A percentile compares a stretch with the other conserved stretches of the same genome.
Evolutionary conservation across 2,888 invertebrate genomes (phyloP).

Genomic region (Margaritifera margaritifera): DNA sequence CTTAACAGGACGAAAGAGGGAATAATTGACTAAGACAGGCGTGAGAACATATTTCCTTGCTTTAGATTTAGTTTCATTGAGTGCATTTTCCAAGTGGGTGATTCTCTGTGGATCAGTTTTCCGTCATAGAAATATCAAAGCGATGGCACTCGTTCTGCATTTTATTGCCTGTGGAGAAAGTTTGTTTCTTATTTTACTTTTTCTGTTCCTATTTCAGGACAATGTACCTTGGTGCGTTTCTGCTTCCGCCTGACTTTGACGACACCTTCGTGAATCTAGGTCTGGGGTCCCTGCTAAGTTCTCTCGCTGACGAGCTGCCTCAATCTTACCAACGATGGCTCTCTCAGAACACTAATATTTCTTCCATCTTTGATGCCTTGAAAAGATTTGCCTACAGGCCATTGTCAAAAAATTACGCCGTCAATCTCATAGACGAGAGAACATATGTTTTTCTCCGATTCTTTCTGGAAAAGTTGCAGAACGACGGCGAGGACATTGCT

Average conservation of each 20-base stretch:
- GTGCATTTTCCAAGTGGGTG: too few species aligned
- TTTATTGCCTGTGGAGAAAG: too few species aligned
- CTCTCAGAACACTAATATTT: constrained; percentile 54
- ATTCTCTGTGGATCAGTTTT: too few species aligned
- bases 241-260: constrained; percentile 67
- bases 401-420: constrained; percentile 44
- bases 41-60: too few species aligned
- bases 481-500: constrained; percentile 45
- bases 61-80: too few species aligned
- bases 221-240: constrained; percentile 44
- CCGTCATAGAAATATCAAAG: too few species aligned
- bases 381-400: constrained; percentile 62
- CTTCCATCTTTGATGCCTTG: constrained; percentile 56
- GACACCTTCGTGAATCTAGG: constrained; percentile 67
- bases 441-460: constrained; percentile 60
- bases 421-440: constrained; percentile 59
- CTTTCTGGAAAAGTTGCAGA: constrained; percentile 51
- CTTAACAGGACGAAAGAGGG: too few species aligned
- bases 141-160: too few species aligned
- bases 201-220: constrained; percentile 18
- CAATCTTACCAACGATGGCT: constrained; percentile 50
- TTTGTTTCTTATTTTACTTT: background rate
- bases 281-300: constrained; percentile 55
- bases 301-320: constrained; percentile 48
- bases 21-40: too few species aligned